phyloP scores from a whole-genome alignment of 2,113 vertebrate species.

The Atractosteus spatula region DNA sequence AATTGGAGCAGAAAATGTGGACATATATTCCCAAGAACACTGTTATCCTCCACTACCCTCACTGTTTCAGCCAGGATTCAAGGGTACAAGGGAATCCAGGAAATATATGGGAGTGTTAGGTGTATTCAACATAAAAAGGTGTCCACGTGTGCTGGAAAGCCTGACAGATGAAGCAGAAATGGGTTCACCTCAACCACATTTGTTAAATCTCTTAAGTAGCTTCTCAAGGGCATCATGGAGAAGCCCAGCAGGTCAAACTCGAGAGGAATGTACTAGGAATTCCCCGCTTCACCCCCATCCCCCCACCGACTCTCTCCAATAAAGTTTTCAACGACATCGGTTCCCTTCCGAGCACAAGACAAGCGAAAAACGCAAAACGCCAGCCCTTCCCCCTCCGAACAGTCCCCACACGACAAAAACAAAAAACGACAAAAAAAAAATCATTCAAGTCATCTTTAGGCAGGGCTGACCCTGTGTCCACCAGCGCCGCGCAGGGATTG shows the following conservation, averaged over 20 bases:
- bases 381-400: background rate
- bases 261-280: conserved; percentile 13
- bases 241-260: background rate
- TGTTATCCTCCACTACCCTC: no score
- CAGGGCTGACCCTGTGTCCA: conserved; percentile 19
- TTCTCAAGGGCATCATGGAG: background rate
- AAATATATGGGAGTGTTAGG: background rate
- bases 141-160: conserved; percentile 1
- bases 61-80: background rate
- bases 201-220: background rate
- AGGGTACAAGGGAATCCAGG: background rate
- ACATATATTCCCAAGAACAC: background rate
- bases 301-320: background rate
- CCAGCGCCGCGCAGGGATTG: conserved; percentile 23
- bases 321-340: background rate
- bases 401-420: conserved; percentile 3
- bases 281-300: background rate
- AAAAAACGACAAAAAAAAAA: conserved; percentile 29
- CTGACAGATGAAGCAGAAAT: background rate
- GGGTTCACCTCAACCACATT: background rate
- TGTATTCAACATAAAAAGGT: background rate
- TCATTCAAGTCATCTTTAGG: conserved; percentile 47
- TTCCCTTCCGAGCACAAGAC: background rate
- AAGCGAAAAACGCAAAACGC: conserved; percentile 14
- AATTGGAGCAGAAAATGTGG: background rate